phyloP scores from a whole-genome alignment of 2,113 vertebrate genomes.

The Myrmecobius fasciatus region DNA sequence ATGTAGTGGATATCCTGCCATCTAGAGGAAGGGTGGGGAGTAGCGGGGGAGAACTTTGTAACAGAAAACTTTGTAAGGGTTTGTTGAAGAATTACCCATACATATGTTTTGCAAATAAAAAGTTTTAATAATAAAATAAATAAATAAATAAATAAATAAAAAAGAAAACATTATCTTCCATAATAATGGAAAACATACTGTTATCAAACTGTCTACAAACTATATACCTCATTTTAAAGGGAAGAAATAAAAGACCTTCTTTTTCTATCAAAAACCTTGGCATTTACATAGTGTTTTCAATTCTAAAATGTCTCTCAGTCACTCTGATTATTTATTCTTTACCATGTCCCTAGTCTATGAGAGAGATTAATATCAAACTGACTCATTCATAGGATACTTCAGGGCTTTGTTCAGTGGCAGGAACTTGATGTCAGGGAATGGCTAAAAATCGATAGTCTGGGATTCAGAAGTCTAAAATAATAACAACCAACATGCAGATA shows the following conservation, averaged over 20 bases:
- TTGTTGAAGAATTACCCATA: too few species aligned
- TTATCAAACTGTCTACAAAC: conserved; percentile 33
- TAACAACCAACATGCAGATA: neutral
- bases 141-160: too few species aligned
- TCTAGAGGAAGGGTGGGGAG: too few species aligned
- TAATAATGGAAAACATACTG: conserved; percentile 4
- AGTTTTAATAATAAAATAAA: too few species aligned
- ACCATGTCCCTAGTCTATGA: conserved; percentile 19
- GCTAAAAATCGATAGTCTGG: neutral
- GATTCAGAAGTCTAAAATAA: conserved; percentile 34
- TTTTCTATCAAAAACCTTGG: conserved; percentile 43
- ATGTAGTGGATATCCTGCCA: too few species aligned
- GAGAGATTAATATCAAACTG: conserved; percentile 35
- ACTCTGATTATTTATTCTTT: conserved; percentile 23
- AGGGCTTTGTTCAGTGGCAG: neutral
- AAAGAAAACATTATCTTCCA: neutral
- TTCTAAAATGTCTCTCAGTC: conserved; percentile 18
- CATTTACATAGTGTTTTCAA: conserved; percentile 53
- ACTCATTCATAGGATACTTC: neutral
- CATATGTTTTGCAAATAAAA: too few species aligned
- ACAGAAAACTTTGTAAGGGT: too few species aligned
- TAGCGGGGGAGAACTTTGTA: too few species aligned
- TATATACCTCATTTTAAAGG: conserved; percentile 11
- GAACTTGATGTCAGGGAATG: neutral
- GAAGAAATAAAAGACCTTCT: conserved; percentile 50